Percentiles rank a stretch among this genome's conserved stretches.
Conservation (phyloP, 2,888 invertebrate genomes). For the Meghimatium bilineatum region DNA sequence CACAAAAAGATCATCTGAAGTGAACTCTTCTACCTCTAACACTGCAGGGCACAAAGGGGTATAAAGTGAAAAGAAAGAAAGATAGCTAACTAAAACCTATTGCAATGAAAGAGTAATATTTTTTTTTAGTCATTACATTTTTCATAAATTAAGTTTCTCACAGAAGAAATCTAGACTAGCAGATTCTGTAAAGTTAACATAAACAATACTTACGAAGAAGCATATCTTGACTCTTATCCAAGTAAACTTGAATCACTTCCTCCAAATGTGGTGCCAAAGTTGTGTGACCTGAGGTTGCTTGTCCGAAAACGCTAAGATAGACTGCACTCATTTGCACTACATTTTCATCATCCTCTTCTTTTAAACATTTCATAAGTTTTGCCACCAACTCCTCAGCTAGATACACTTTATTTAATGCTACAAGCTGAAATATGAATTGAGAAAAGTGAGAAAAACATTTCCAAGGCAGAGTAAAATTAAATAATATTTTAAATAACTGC, state of each 20-base stretch:
- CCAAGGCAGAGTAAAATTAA: neutral
- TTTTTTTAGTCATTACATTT: no score
- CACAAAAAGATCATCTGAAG: no score
- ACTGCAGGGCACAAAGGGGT: no score
- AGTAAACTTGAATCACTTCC: slow-evolving; percentile 47
- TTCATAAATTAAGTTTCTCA: no score
- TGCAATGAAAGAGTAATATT: no score
- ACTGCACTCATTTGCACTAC: slow-evolving; percentile 21
- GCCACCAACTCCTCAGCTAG: slow-evolving; percentile 47
- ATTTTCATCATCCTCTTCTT: slow-evolving; percentile 44
- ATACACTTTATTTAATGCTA: slow-evolving; percentile 47
- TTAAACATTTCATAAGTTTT: slow-evolving; percentile 43
- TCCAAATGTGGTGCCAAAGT: slow-evolving; percentile 50
- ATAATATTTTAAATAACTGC: neutral
- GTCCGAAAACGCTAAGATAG: slow-evolving; percentile 31
- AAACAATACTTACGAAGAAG: slow-evolving; percentile 45
- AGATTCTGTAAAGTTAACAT: no score
- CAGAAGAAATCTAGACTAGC: no score
- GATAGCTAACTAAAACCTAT: no score
- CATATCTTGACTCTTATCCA: slow-evolving; percentile 48
- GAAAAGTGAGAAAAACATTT: neutral
- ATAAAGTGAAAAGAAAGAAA: no score
- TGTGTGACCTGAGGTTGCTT: slow-evolving; percentile 22
- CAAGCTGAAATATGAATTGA: slow-evolving; percentile 45
- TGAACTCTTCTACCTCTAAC: no score